Conservation (phyloP, 2,113 vertebrate species). For the Megaceryle torquata region DNA sequence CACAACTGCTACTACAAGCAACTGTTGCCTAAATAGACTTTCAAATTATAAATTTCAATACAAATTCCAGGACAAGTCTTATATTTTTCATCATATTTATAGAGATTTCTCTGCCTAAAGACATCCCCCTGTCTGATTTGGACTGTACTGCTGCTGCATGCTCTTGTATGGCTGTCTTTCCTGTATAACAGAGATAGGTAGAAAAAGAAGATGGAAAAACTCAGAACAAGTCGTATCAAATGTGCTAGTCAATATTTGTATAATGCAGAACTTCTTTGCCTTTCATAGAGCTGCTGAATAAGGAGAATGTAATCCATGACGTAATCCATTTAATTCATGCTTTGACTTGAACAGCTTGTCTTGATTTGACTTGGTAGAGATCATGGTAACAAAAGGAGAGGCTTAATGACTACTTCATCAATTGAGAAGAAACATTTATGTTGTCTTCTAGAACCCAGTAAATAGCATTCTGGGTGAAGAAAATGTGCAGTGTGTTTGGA, state of each 20-base stretch:
- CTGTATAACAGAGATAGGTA: background rate
- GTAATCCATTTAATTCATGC: constrained; percentile 39
- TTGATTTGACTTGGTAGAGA: background rate
- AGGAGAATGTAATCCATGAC: constrained; percentile 9
- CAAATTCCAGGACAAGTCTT: background rate
- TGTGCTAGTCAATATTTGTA: background rate
- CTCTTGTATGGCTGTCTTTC: background rate
- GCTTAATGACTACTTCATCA: background rate
- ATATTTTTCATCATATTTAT: background rate
- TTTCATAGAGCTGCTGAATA: constrained; percentile 32
- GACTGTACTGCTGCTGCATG: background rate
- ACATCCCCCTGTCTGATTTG: background rate
- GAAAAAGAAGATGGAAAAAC: constrained; percentile 12
- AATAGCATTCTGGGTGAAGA: background rate
- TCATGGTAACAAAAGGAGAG: background rate
- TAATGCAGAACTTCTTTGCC: background rate
- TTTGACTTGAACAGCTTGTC: constrained; percentile 31
- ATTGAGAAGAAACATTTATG: background rate
- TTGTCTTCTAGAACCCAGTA: constrained; percentile 6
- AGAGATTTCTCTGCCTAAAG: background rate
- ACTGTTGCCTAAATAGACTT: background rate
- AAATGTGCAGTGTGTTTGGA: background rate
- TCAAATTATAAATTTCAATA: background rate
- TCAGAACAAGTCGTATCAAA: constrained; percentile 26
- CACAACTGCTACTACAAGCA: background rate